Percentiles rank a stretch among this genome's conserved stretches.
phyloP scores from a whole-genome alignment of 2,113 vertebrate species.

The Phoxinus phoxinus region DNA sequence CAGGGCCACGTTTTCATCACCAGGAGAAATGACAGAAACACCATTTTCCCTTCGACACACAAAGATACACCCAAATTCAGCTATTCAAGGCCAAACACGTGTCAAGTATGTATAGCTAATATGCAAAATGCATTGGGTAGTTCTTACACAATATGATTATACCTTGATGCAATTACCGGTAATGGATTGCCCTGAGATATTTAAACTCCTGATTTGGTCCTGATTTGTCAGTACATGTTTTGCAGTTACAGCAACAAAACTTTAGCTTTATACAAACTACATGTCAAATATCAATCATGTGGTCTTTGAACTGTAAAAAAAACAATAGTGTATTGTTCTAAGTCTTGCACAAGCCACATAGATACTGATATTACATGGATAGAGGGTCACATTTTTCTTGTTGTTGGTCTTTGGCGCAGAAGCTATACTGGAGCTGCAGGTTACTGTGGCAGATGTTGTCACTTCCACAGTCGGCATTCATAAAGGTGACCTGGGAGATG shows the following conservation, averaged over 20 bases:
- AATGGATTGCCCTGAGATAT: background rate
- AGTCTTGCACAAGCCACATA: background rate
- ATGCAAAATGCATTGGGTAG: background rate
- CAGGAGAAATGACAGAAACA: slow-evolving; percentile 83
- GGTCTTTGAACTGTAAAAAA: no score
- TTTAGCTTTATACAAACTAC: background rate
- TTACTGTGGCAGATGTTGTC: slow-evolving; percentile 86
- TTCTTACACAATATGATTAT: background rate
- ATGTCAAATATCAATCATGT: background rate
- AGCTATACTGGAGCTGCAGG: slow-evolving; percentile 82
- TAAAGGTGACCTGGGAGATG: slow-evolving; percentile 78
- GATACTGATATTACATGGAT: slow-evolving; percentile 15
- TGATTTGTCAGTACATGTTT: slow-evolving; percentile 8
- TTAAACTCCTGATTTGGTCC: background rate
- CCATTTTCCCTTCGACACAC: slow-evolving; percentile 76
- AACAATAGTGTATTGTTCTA: background rate
- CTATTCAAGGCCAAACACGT: background rate
- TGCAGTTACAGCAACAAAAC: background rate
- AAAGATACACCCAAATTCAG: background rate
- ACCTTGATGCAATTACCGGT: background rate
- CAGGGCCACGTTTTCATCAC: slow-evolving; percentile 85
- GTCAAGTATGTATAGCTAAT: background rate
- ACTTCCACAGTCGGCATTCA: slow-evolving; percentile 84
- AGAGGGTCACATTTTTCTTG: slow-evolving; percentile 40
- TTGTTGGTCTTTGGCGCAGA: slow-evolving; percentile 60